Evolutionary conservation across 2,797 vertebrate genomes (phyloP), one percentile per base, ranked within the genome.

Genomic region (Chrysolophus pictus): DNA sequence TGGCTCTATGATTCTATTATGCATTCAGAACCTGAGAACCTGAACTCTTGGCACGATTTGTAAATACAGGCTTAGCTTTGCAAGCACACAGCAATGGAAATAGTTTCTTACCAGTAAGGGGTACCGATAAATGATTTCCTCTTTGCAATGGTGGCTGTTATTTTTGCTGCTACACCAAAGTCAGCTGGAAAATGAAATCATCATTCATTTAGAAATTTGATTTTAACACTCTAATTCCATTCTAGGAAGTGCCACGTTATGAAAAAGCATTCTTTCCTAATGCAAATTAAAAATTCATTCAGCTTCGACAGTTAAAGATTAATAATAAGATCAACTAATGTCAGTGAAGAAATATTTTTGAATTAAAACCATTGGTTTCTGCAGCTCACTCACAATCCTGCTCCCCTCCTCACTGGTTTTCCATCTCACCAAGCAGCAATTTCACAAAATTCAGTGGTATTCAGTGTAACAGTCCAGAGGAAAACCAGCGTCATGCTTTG

Each of bases 91-190:
- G 42, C 51, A 84, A 42, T 67, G 42, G 15, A 28, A 87, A 49
- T 8, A 37, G 74, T 58, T 70, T 59, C 97, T 99, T 97, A 99
- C 99, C 99, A 99, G 93, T 99, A 99, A 94, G 99, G 99, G 18
- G 99, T 99, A 96, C 99, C 99, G 73, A 99, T 99, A 92, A 99
- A 99, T 37, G 99, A 99, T 97, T 99, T 99, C 96, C 99, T 99
- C 96, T 99, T 99, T 59, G 99, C 99, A 90, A 99, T 99, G 69
- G 99, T 99, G 86, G 99, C 99, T 69, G 99, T 99, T 97, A 99
- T 99, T 98, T 99, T 99, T 96, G 99, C 99, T 76, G 99, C 99
- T 12, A 99, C 99, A 86, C 99, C 99, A 62, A 99, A 99, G 95
- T 99, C 99, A 94, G 99, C 99, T 99, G 97, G 56, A 95, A 82